These are phyloP conservation scores for Neodontobutis hainanensis DNA, from an alignment of 2,113 vertebrate genomes.

Conservation along the genomic window DNA sequence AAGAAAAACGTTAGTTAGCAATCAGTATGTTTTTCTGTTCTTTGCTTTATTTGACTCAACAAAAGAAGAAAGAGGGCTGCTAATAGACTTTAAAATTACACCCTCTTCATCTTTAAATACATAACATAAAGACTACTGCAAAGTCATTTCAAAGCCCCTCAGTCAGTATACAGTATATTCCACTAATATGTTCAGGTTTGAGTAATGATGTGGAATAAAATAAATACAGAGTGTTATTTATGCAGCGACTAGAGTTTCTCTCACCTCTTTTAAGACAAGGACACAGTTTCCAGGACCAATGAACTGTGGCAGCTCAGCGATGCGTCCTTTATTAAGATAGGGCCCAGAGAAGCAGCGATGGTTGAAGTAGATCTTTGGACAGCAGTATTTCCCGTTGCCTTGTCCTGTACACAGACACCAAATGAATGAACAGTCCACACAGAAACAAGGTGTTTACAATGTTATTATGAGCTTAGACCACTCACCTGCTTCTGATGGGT, in stretches of 20 bases:
- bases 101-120: no score
- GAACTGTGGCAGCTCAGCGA: slow-evolving; percentile 95
- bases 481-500: slow-evolving; percentile 76
- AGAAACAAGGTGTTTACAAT: not conserved
- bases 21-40: no score
- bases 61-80: no score
- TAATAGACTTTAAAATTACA: no score
- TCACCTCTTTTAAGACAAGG: slow-evolving; percentile 96
- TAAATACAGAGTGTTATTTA: not conserved
- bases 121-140: no score
- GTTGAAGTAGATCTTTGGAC: slow-evolving; percentile 99
- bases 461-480: slow-evolving; percentile 13
- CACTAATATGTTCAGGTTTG: not conserved
- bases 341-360: slow-evolving; percentile 98
- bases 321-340: slow-evolving; percentile 97
- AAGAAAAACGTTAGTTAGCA: no score
- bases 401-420: slow-evolving; percentile 56
- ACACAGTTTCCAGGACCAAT: slow-evolving; percentile 97
- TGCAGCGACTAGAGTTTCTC: slow-evolving; percentile 9
- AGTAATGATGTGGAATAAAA: no score
- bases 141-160: no score
- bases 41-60: no score
- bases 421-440: not conserved
- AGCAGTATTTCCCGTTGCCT: slow-evolving; percentile 93
- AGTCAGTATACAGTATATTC: no score